Evolutionary conservation across 2,888 invertebrate genomes (phyloP).

Genomic region (Magallana nippona): DNA sequence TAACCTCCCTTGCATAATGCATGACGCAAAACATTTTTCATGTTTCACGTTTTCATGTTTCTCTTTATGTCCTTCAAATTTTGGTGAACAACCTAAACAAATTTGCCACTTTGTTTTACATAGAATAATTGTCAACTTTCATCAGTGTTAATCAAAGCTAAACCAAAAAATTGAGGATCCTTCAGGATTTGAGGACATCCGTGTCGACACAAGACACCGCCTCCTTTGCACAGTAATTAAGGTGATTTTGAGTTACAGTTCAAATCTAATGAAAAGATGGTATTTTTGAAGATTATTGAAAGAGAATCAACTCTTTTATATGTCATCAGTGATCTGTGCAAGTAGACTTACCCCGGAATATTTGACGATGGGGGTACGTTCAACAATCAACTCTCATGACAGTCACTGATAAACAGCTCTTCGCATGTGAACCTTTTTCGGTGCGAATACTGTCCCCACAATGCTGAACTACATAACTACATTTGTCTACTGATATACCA

Average conservation of each 20-base stretch:
- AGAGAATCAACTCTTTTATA: neutral
- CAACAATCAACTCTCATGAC: neutral
- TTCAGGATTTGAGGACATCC: neutral
- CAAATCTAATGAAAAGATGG: no score
- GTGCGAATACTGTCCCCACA: conserved; percentile 10
- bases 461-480: conserved; percentile 19
- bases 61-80: neutral
- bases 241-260: no score
- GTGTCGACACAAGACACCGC: neutral
- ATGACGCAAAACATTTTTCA: conserved; percentile 18
- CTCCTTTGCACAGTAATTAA: neutral
- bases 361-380: conserved; percentile 10
- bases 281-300: no score
- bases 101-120: neutral
- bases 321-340: no score
- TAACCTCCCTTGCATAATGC: neutral
- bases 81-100: neutral
- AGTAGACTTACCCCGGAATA: conserved; percentile 20
- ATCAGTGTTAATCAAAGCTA: no score
- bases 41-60: no score
- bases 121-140: no score
- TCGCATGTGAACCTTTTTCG: conserved; percentile 8
- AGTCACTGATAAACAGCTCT: conserved; percentile 8
- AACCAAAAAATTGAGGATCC: neutral
- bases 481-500: neutral